Evolutionary conservation across 1,140 invertebrate species (phyloP), one percentile per base, ranked within the genome.

Genomic region (Thaumetopoea pityocampa): DNA sequence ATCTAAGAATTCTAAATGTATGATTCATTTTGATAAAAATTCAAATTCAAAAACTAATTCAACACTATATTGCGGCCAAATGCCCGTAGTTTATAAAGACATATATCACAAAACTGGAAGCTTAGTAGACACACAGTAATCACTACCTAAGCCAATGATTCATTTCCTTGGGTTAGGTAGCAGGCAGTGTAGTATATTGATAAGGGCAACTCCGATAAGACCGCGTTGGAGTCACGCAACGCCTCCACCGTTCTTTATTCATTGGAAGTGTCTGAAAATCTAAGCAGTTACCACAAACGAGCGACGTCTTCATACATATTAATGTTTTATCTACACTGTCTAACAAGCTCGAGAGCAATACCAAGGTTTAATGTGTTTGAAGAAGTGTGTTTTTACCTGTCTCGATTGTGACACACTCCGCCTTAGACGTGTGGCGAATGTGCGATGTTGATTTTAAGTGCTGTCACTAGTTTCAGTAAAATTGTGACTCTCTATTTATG

Each of bases 321-420:
- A 65, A 76, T 76, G 60, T 61, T 65, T 74, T 69, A 69, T 72
- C 64, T 68, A 68, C 67, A 72, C 68, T 68, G 60, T 51, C 65
- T 68, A 65, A 66, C 57, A 50, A 56, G 56, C 42, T 24, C 32
- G 54, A 44, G 54, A 56, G 54, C 47, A 59, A 63, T 51, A 57
- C 58, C 53, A n/a, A 48, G 51, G 45, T 58, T 68, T 69, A 66
- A 71, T 69, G 63, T 71, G 56, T 69, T 65, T 49, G 50, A 38
- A 51, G 55, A 55, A 64, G 57, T 58, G 59, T 44, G 58, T 47
- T 59, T 51, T 51, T 50, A 61, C 49, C 51, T 65, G 58, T 61
- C 65, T 46, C 63, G 68, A 65, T 60, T 67, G 58, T 69, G 40
- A 51, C 36, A 34, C 28, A 27, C 34, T 16, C 36, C 14, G 26